Base-by-base conservation (phyloP, 1,140 invertebrate species). In the Schmidtea mediterranea region DNA sequence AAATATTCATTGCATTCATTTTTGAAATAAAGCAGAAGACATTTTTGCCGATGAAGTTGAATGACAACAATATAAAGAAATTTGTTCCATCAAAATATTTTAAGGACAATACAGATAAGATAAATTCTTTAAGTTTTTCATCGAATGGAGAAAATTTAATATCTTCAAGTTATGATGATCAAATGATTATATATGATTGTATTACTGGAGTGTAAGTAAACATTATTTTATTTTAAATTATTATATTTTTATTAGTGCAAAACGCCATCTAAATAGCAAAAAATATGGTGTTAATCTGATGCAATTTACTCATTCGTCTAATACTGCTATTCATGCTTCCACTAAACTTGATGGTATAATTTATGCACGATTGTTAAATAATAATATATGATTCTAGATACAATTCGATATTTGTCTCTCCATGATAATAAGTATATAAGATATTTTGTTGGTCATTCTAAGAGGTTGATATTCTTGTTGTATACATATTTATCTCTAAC, bases 241-340 rank as follows among this genome's bases (percentile, higher is more conserved):
- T n/a, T n/a, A n/a, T n/a, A n/a, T n/a, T n/a, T n/a, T n/a, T n/a
- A n/a, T 21, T 56, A 71, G 69, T 39, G 80, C 86, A 63, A 82
- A 83, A 58, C 73, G 83, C 48, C 87, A 84, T 15, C 76, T 95
- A 1, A 94, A 95, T 68, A 92, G 84, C 51, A 98, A 97, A 68
- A 98, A 97, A 62, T 98, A 98, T 72, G 92, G 92, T 49, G 90
- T 95, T 24, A 86, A 95, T 69, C 65, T 97, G 36, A 92, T 98
- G 56, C 82, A 90, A 60, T 98, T 95, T 59, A 95, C 89, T 23
- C 89, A 95, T 65, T 82, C 86, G 1, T 82, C 84, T 59, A 90
- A 92, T 58, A 90, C 87, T 43, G 90, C 86, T 1, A 83, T 98
- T 57, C 90, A 97, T 63, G 87, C 83, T 66, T 95, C 87, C 5